Conservation (phyloP, 2,888 invertebrate species). For the Eristalinus aeneus region DNA sequence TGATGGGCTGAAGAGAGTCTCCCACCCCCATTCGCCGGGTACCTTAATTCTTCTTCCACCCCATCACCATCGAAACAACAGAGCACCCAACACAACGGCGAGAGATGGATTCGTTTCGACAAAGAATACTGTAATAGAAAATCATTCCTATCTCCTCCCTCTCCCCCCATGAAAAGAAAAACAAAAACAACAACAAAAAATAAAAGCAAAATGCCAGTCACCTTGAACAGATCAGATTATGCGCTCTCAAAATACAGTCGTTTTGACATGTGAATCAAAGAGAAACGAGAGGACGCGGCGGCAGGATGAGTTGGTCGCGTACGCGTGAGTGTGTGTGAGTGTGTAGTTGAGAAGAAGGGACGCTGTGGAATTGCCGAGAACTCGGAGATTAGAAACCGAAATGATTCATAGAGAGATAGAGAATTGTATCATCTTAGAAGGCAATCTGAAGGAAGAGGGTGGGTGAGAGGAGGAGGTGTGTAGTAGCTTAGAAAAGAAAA, state of each 20-base stretch:
- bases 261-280: background rate
- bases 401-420: background rate
- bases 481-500: constrained; percentile 25
- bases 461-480: constrained; percentile 51
- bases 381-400: background rate
- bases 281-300: background rate
- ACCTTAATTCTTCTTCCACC: constrained; percentile 41
- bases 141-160: background rate
- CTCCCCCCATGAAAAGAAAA: background rate
- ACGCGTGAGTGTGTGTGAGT: no score
- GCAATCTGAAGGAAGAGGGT: constrained; percentile 52
- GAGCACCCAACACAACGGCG: constrained; percentile 20
- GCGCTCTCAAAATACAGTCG: background rate
- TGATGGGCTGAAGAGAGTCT: constrained; percentile 60
- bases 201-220: background rate
- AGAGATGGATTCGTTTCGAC: constrained; percentile 43
- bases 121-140: background rate
- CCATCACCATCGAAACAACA: constrained; percentile 35
- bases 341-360: constrained; percentile 50
- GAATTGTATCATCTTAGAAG: constrained; percentile 4
- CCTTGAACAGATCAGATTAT: constrained; percentile 67
- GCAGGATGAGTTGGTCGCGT: background rate
- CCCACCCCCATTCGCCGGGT: constrained; percentile 33
- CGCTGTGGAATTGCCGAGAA: constrained; percentile 33
- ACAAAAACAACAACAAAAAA: background rate